Evolutionary conservation across 2,888 invertebrate species (phyloP), one percentile per base, ranked within the genome.

Genomic region (Agrochola lychnidis): DNA sequence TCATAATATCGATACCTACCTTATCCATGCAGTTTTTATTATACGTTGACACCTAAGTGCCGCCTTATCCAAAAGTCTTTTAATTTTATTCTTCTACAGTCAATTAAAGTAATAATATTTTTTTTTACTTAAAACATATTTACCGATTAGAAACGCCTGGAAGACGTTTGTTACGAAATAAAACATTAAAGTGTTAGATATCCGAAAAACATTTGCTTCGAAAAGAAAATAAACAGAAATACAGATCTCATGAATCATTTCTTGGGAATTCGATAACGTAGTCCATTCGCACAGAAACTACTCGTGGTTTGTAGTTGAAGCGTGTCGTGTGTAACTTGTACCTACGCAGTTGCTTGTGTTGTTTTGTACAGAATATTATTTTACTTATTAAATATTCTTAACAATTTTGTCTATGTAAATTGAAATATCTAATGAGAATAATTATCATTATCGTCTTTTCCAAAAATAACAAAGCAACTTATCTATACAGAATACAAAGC

Each of bases 191-290:
- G 4, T 40, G 16, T 12, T 6, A 22, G 40, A 14, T 30, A 42
- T 42, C 16, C 16, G 19, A 42, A 51, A 59, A 68, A 68, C 10
- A 51, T 42, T 68, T 59, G 2, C 19, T 68, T 53, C 4, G 4
- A 25, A 68, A 40, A 59, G 2, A 66, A 57, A 76, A 30, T 57
- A n/a, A 76, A 68, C n/a, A 36, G 40, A 76, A 76, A 61, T 30
- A 76, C 51, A 45, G 30, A 25, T 59, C 16, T 64, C 48, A 57
- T 42, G 42, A 78, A 78, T 56, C 7, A 78, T 72, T 78, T 57
- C 22, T 22, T 36, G 30, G n/a, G 9, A 72, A 64, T 72, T 51
- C 56, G 57, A 78, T 71, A 78, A 71, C 63, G 57, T 64, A 10
- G 42, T 51, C 22, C 42, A 64, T 51, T 78, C 48, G 14, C 4